Base-by-base conservation (phyloP, 2,888 invertebrate genomes). In the Smittia aterrima region DNA sequence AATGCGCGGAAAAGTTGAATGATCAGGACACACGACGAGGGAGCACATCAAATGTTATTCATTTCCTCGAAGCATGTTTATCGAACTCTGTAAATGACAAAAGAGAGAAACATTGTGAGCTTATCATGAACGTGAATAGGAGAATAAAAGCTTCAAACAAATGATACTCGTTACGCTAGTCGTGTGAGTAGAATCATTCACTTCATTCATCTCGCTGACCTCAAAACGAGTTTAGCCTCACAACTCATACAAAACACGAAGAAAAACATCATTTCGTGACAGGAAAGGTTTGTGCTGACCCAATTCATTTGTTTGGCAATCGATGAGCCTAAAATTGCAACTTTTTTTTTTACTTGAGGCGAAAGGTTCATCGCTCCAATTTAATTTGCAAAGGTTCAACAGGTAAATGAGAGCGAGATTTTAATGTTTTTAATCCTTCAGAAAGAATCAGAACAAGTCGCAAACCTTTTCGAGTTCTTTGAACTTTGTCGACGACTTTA, bases 151-250 rank as follows among this genome's bases (percentile, higher is more conserved):
- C 24, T 13, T 64, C 22, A n/a, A 20, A 22, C 24, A 24, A 25
- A 13, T 25, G 22, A 9, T 11, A 25, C 64, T 25, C 25, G 64
- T 16, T 24, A 25, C 24, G 22, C 16, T 64, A 25, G n/a, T 22
- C 25, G 22, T 64, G 25, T 47, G 53, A 16, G 53, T 47, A 47
- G 53, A 47, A n/a, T 64, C 64, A 64, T 64, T 25, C 58, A 18
- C 11, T 22, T 13, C 64, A n/a, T 38, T 66, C 66, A 66, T 66
- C 32, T 68, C 47, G 24, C 47, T 68, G 68, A 68, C 68, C 68
- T 47, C 68, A 68, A 68, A 68, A 68, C 27, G 16, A 53, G 18
- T 16, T n/a, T 32, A 32, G 32, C 32, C 32, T 47, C 24, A 7
- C 18, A 62, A 62, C 11, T 6, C n/a, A 22, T 18, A 62, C 20